These are phyloP conservation scores for Diadumene lineata DNA, from an alignment of 92 coral and sea anemone species.

Conservation along the genomic window DNA sequence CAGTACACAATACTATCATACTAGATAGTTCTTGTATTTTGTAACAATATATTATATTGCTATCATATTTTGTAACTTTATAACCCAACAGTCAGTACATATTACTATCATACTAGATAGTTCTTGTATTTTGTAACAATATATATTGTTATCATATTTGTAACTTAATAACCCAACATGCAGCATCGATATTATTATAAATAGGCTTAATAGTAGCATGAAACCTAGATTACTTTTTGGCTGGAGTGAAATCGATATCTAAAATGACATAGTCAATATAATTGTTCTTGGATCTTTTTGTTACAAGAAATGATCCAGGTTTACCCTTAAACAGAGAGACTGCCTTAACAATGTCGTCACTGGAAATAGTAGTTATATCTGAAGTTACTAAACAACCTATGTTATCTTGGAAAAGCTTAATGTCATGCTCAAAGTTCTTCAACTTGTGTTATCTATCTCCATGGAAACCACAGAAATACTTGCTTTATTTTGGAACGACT, in stretches of 20 bases:
- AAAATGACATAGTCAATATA: not conserved
- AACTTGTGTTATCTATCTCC: constrained; percentile 4
- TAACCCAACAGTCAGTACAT: too few relatives aligned
- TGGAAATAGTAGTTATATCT: not conserved
- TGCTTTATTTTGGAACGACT: constrained; percentile 7
- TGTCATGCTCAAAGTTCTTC: not conserved
- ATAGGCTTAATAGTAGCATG: too few relatives aligned
- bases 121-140: too few relatives aligned
- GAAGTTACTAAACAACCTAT: not conserved
- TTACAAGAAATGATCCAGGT: not conserved
- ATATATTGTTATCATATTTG: too few relatives aligned
- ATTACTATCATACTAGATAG: too few relatives aligned
- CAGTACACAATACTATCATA: too few relatives aligned
- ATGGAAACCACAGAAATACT: not conserved
- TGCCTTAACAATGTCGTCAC: not conserved
- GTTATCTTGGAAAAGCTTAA: not conserved
- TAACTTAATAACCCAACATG: too few relatives aligned
- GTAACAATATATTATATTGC: too few relatives aligned
- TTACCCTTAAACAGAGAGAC: not conserved
- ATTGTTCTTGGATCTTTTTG: not conserved
- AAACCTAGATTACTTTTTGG: too few relatives aligned
- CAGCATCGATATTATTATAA: too few relatives aligned
- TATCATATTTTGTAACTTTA: too few relatives aligned
- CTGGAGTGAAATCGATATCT: not conserved
- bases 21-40: too few relatives aligned